phyloP scores from a whole-genome alignment of 1,140 invertebrate species.

The Phymastichus coffea region DNA sequence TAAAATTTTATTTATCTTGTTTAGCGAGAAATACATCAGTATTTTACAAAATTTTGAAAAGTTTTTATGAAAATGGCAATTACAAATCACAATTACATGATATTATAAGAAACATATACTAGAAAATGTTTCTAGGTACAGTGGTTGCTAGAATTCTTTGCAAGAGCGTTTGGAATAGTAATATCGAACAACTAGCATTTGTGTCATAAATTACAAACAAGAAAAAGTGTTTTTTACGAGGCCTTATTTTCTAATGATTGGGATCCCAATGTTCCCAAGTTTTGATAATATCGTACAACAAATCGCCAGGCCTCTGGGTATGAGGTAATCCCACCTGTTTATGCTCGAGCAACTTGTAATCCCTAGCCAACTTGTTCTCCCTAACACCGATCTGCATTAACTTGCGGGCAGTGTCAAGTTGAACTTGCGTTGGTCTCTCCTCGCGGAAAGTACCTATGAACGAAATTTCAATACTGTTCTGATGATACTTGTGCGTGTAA shows the following conservation, averaged over 20 bases:
- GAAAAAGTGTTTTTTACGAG: slow-evolving; percentile 6
- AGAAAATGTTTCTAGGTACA: no score
- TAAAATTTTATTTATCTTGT: no score
- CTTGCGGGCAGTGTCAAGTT: slow-evolving; percentile 61
- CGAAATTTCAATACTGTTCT: slow-evolving; percentile 71
- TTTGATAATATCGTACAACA: slow-evolving; percentile 63
- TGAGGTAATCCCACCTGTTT: slow-evolving; percentile 60
- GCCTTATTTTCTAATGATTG: background rate
- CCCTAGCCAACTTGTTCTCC: slow-evolving; percentile 29
- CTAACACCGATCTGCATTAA: slow-evolving; percentile 66
- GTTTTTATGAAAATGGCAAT: no score
- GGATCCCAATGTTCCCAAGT: slow-evolving; percentile 63
- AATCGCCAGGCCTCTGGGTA: slow-evolving; percentile 70
- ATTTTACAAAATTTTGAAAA: no score
- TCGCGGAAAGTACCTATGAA: slow-evolving; percentile 57
- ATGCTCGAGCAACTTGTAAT: slow-evolving; percentile 70
- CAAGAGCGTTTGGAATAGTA: no score
- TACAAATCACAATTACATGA: no score
- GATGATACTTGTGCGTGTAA: slow-evolving; percentile 71
- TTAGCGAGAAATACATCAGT: no score
- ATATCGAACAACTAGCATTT: no score
- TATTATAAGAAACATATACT: no score
- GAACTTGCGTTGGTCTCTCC: slow-evolving; percentile 34
- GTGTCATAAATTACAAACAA: no score
- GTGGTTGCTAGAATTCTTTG: no score